Conservation (phyloP, 1,140 invertebrate species). For the Apis dorsata region DNA sequence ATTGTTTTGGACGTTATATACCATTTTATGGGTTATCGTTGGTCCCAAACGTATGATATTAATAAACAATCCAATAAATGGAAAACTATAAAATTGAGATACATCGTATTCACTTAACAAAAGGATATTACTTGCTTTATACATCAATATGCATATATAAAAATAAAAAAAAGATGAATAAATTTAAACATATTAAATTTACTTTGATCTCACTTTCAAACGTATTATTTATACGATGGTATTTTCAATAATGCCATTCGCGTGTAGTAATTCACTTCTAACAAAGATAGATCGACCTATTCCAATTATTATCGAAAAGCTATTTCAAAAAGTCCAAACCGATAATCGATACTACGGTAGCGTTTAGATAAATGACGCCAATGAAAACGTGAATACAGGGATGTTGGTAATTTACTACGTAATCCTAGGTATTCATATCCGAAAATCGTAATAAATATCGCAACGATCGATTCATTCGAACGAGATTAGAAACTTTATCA, state of each 20-base stretch:
- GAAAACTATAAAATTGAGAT: no score
- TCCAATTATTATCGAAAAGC: conserved; percentile 15
- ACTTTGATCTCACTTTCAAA: no score
- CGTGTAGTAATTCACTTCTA: background rate
- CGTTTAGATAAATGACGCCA: conserved; percentile 1
- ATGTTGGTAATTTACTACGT: conserved; percentile 35
- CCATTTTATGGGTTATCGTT: no score
- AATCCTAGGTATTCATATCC: conserved; percentile 20
- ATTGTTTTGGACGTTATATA: no score
- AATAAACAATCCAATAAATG: no score
- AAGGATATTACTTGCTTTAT: no score
- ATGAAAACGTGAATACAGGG: background rate
- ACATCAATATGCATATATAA: no score
- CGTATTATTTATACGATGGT: no score
- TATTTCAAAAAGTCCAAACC: conserved; percentile 2
- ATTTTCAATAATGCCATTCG: background rate
- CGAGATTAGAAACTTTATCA: background rate
- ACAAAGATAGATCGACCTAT: background rate
- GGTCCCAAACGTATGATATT: no score
- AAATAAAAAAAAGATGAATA: background rate
- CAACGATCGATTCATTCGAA: background rate
- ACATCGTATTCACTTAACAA: no score
- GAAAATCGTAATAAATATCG: conserved; percentile 43
- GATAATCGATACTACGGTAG: conserved; percentile 12
- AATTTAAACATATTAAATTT: background rate